phyloP scores from a whole-genome alignment of 1,140 invertebrate genomes.

The Calephelis virginiensis region DNA sequence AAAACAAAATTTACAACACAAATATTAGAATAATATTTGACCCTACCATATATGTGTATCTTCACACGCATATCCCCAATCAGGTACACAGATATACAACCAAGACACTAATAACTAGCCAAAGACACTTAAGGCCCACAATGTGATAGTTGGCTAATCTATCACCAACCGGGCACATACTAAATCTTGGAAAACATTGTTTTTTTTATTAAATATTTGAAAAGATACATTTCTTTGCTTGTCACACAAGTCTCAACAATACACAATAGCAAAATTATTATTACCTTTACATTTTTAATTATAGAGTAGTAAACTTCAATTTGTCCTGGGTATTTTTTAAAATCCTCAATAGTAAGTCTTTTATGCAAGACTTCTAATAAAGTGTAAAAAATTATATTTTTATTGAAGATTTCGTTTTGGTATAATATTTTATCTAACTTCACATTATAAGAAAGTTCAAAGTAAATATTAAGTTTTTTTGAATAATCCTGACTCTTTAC shows the following conservation, averaged over 20 bases:
- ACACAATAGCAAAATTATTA: neutral
- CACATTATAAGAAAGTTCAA: conserved; percentile 40
- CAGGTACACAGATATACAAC: no score
- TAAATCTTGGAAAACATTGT: no score
- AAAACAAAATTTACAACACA: no score
- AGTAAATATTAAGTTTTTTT: conserved; percentile 42
- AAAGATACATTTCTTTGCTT: no score
- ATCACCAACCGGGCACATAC: no score
- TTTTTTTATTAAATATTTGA: no score
- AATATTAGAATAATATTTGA: no score
- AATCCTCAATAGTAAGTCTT: conserved; percentile 47
- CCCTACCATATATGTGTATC: no score
- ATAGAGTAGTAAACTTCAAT: conserved; percentile 52
- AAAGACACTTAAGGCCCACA: no score
- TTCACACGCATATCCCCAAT: no score
- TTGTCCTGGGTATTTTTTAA: conserved; percentile 56
- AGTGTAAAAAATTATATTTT: conserved; percentile 51
- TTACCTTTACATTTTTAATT: conserved; percentile 45
- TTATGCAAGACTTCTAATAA: conserved; percentile 45
- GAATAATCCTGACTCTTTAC: conserved; percentile 36
- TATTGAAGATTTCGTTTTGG: conserved; percentile 38
- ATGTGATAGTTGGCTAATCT: no score
- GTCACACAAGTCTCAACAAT: neutral
- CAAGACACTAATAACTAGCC: no score
- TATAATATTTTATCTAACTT: conserved; percentile 39